These are phyloP conservation scores for Aulostomus chinensis DNA, from an alignment of 2,797 vertebrate species.

Conservation along the genomic window DNA sequence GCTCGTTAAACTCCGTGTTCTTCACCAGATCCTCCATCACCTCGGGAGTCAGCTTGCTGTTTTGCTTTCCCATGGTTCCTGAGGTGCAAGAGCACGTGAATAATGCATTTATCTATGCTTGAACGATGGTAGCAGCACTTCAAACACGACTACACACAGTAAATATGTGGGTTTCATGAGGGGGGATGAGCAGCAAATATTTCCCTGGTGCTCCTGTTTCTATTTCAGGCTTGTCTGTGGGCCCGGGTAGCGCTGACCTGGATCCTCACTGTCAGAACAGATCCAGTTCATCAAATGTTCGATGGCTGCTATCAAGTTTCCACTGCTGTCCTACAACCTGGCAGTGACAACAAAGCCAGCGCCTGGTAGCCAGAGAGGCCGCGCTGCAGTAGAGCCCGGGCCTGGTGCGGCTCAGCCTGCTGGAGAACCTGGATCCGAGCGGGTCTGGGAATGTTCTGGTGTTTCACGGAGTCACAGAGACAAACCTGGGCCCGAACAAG, in stretches of 20 bases:
- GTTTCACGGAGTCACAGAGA: too few relatives aligned
- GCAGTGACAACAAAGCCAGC: conserved; percentile 56
- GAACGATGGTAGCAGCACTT: conserved; percentile 7
- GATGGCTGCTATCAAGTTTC: conserved; percentile 65
- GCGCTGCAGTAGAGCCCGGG: too few relatives aligned
- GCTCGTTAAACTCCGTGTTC: conserved; percentile 99
- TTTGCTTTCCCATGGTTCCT: conserved; percentile 99
- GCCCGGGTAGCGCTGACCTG: conserved; percentile 60
- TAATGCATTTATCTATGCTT: conserved; percentile 49
- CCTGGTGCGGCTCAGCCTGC: neutral
- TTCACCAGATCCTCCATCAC: conserved; percentile 99
- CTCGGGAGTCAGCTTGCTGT: conserved; percentile 99
- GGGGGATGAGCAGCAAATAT: conserved; percentile 18
- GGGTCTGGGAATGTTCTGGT: conserved; percentile 12
- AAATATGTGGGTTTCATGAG: conserved; percentile 3
- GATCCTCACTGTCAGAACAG: conserved; percentile 62
- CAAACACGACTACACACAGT: conserved; percentile 7
- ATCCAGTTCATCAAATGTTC: conserved; percentile 65
- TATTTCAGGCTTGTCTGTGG: conserved; percentile 66
- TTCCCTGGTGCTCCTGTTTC: conserved; percentile 44
- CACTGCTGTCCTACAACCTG: conserved; percentile 52
- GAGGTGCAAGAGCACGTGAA: conserved; percentile 58
- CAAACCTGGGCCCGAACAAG: too few relatives aligned
- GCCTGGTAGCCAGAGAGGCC: conserved; percentile 19
- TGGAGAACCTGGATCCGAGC: conserved; percentile 38